Percentiles rank a stretch among this genome's conserved stretches.
Conservation (phyloP, 1,140 invertebrate genomes). For the Drosophila santomea region DNA sequence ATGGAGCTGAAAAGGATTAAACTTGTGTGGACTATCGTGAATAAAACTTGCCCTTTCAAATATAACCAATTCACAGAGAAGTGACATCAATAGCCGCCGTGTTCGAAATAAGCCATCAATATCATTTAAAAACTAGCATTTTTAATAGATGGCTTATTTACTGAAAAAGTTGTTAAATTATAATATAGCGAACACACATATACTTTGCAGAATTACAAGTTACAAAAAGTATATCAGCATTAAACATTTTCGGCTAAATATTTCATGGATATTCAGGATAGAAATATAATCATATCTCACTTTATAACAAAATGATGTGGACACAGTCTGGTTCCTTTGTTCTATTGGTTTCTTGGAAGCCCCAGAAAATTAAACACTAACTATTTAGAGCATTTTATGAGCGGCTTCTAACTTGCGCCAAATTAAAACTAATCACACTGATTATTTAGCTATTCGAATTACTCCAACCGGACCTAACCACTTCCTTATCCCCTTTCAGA, state of each 20-base stretch:
- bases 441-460: conserved; percentile 14
- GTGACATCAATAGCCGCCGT: too few relatives aligned
- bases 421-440: conserved; percentile 23
- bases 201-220: too few relatives aligned
- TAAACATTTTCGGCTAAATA: too few relatives aligned
- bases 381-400: too few relatives aligned
- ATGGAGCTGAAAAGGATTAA: conserved; percentile 25
- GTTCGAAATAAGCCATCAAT: not conserved
- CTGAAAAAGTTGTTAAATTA: not conserved
- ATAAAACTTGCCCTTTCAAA: not conserved
- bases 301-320: too few relatives aligned
- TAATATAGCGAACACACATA: too few relatives aligned
- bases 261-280: too few relatives aligned
- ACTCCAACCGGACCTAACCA: conserved; percentile 1
- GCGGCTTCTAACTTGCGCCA: conserved; percentile 8
- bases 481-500: conserved; percentile 50
- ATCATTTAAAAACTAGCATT: too few relatives aligned
- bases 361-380: not conserved
- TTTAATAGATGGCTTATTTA: not conserved
- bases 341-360: too few relatives aligned
- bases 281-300: too few relatives aligned
- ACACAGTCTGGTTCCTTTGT: too few relatives aligned
- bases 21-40: conserved; percentile 23
- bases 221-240: too few relatives aligned
- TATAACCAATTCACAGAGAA: not conserved